Evolutionary conservation across 2,113 vertebrate species (phyloP).

Genomic region (Bos javanicus): DNA sequence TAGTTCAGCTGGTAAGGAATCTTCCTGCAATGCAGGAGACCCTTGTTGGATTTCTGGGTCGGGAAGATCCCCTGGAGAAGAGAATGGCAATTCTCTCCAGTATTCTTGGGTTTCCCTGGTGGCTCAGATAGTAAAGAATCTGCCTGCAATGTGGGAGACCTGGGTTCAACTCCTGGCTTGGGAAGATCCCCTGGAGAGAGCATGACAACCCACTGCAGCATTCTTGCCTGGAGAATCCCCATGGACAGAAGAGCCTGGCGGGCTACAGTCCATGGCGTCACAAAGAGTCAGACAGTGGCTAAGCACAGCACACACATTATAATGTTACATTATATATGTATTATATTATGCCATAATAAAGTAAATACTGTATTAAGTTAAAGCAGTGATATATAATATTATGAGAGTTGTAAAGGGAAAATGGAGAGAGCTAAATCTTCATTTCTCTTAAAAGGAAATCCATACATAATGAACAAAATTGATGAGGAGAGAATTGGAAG

Average conservation of each 20-base stretch:
- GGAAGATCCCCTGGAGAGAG: background rate
- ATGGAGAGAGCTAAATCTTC: background rate
- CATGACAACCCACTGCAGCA: background rate
- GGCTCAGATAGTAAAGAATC: background rate
- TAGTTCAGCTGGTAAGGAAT: background rate
- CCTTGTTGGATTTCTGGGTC: background rate
- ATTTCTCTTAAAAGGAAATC: background rate
- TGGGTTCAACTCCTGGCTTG: background rate
- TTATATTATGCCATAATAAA: background rate
- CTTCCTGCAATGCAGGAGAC: background rate
- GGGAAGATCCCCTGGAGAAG: background rate
- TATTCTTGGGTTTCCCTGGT: background rate
- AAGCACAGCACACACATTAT: background rate
- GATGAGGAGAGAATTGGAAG: background rate
- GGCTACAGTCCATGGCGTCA: background rate
- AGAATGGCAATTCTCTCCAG: background rate
- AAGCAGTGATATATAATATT: background rate
- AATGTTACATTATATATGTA: background rate
- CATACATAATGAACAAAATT: background rate
- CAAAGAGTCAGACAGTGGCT: background rate
- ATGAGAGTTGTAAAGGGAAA: too few relatives aligned
- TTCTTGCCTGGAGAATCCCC: background rate
- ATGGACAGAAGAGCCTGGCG: background rate
- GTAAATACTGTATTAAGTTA: background rate
- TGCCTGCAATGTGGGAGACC: background rate